Evolutionary conservation across 2,888 invertebrate species (phyloP).

Genomic region (Athripsodes cinereus): DNA sequence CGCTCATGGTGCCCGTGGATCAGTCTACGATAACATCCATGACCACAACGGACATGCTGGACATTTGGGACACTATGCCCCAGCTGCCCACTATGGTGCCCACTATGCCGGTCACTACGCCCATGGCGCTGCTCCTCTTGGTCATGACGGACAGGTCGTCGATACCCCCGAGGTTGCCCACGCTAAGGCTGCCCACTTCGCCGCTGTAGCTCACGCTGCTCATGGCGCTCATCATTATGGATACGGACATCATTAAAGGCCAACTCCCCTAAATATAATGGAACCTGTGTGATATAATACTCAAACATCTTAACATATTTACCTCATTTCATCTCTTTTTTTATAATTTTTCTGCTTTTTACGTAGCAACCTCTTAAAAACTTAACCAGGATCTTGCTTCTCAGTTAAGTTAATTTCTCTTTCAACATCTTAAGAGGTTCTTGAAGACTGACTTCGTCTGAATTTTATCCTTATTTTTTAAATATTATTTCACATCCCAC

Average conservation of each 20-base stretch:
- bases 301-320: not conserved
- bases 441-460: no score
- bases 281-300: not conserved
- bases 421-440: no score
- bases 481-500: no score
- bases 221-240: slow-evolving; percentile 3
- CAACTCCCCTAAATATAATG: not conserved
- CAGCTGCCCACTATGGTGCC: not conserved
- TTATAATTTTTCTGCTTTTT: not conserved
- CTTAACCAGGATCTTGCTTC: no score
- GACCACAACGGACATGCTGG: slow-evolving; percentile 6
- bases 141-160: not conserved
- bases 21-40: slow-evolving; percentile 5
- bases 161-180: slow-evolving; percentile 4
- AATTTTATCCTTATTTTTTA: no score
- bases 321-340: not conserved
- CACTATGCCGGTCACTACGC: not conserved
- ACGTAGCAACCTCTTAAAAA: no score
- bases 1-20: slow-evolving; percentile 16
- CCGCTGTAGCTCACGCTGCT: not conserved
- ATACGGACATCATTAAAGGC: slow-evolving; percentile 2
- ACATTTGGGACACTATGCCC: slow-evolving; percentile 3
- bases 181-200: slow-evolving; percentile 5
- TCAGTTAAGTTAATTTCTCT: no score
- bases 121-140: not conserved